phyloP scores from a whole-genome alignment of 2,888 invertebrate species.

The Eilema depressum region DNA sequence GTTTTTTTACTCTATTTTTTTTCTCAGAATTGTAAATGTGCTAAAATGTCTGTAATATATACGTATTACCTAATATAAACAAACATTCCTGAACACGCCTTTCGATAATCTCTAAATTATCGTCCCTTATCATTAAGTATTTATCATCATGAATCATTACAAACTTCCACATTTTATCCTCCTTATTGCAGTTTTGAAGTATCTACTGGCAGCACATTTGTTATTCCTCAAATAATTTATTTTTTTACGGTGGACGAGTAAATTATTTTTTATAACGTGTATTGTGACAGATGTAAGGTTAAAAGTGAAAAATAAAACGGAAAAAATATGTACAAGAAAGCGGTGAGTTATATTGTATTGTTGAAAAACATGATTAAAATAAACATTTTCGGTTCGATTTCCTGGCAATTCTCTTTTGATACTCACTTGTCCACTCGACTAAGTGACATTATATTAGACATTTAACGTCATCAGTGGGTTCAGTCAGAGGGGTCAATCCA shows the following conservation, averaged over 20 bases:
- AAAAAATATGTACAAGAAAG: slow-evolving; percentile 30
- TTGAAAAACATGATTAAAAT: slow-evolving; percentile 2
- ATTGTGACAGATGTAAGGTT: slow-evolving; percentile 22
- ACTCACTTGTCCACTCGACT: no score
- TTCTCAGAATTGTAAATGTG: no score
- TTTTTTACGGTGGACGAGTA: neutral
- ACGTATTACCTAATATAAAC: neutral
- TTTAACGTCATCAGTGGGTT: no score
- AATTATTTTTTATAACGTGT: neutral
- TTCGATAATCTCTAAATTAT: slow-evolving; percentile 12
- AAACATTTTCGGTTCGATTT: neutral
- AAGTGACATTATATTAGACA: no score
- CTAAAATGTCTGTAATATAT: neutral
- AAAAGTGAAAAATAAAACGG: slow-evolving; percentile 18
- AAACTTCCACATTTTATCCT: neutral
- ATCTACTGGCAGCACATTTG: slow-evolving; percentile 10
- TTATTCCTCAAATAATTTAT: slow-evolving; percentile 15
- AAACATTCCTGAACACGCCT: neutral
- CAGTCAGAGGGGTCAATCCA: no score
- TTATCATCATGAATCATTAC: slow-evolving; percentile 16
- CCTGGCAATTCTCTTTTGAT: neutral
- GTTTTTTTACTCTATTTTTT: no score
- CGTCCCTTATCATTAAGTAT: neutral
- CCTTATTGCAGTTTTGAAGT: slow-evolving; percentile 10
- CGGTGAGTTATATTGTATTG: slow-evolving; percentile 31